Percentiles rank a stretch among this genome's conserved stretches.
These are phyloP conservation scores for Sinopyrophorus schimmeli DNA, from an alignment of 2,888 invertebrate genomes.

Conservation along the genomic window DNA sequence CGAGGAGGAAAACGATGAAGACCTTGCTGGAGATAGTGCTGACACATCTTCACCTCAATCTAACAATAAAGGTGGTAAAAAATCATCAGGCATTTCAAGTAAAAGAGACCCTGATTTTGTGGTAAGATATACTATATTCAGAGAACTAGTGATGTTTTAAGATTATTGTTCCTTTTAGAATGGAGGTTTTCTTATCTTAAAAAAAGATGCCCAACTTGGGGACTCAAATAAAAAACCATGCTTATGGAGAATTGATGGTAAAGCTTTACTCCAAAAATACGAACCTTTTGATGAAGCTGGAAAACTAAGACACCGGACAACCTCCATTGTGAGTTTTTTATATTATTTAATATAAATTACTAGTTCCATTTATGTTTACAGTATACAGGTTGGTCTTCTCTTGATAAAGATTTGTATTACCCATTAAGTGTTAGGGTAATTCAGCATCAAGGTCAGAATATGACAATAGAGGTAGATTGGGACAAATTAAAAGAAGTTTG, in stretches of 20 bases:
- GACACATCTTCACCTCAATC: slow-evolving; percentile 1
- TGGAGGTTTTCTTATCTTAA: slow-evolving; percentile 52
- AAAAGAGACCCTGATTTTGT: slow-evolving; percentile 30
- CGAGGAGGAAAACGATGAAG: slow-evolving; percentile 8
- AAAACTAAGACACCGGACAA: slow-evolving; percentile 50
- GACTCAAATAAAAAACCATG: slow-evolving; percentile 50
- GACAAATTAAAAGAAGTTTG: slow-evolving; percentile 48
- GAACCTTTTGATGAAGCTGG: slow-evolving; percentile 53
- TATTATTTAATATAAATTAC: not conserved
- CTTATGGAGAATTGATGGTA: slow-evolving; percentile 55
- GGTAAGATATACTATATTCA: slow-evolving; percentile 17
- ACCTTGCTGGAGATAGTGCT: slow-evolving; percentile 12
- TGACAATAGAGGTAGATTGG: slow-evolving; percentile 51
- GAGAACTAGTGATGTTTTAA: not conserved
- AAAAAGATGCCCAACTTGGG: slow-evolving; percentile 51
- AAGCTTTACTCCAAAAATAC: slow-evolving; percentile 56
- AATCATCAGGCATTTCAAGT: slow-evolving; percentile 11
- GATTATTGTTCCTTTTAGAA: slow-evolving; percentile 41
- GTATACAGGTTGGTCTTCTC: slow-evolving; percentile 55
- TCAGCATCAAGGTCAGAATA: slow-evolving; percentile 47
- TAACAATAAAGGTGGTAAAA: slow-evolving; percentile 9
- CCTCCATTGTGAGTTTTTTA: slow-evolving; percentile 50
- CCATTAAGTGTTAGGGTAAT: slow-evolving; percentile 50
- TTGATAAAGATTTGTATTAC: slow-evolving; percentile 52
- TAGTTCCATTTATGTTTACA: slow-evolving; percentile 34